phyloP scores from a whole-genome alignment of 2,113 vertebrate genomes.

The Laterallus jamaicensis region DNA sequence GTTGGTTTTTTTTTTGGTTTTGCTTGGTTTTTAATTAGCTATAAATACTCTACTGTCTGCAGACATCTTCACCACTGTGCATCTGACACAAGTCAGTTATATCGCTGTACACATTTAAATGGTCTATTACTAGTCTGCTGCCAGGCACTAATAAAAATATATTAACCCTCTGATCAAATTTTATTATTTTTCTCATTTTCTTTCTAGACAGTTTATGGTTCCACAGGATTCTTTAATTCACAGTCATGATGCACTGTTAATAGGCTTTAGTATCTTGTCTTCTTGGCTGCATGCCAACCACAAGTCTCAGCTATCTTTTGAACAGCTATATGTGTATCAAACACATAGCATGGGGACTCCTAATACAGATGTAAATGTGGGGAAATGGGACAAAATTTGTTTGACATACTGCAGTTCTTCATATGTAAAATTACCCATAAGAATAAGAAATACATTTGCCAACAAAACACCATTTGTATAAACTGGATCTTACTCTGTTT shows the following conservation, averaged over 20 bases:
- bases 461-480: neutral
- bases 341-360: neutral
- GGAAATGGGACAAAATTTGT: neutral
- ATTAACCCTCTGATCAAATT: constrained; percentile 45
- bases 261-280: constrained; percentile 39
- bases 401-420: neutral
- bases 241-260: constrained; percentile 21
- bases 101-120: constrained; percentile 1
- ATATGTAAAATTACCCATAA: neutral
- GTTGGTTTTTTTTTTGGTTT: neutral
- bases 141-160: constrained; percentile 51
- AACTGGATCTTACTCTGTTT: neutral
- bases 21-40: neutral
- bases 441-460: neutral
- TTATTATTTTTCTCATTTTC: constrained; percentile 59
- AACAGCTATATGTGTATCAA: neutral
- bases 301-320: constrained; percentile 46
- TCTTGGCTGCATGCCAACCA: constrained; percentile 49
- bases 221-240: constrained; percentile 49
- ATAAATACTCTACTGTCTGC: constrained; percentile 5
- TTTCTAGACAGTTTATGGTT: constrained; percentile 47
- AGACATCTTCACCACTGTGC: neutral
- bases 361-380: neutral
- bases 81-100: neutral
- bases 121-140: constrained; percentile 41